These are phyloP conservation scores for Heliothis subflexa DNA, from an alignment of 1,140 invertebrate species.

Conservation along the genomic window DNA sequence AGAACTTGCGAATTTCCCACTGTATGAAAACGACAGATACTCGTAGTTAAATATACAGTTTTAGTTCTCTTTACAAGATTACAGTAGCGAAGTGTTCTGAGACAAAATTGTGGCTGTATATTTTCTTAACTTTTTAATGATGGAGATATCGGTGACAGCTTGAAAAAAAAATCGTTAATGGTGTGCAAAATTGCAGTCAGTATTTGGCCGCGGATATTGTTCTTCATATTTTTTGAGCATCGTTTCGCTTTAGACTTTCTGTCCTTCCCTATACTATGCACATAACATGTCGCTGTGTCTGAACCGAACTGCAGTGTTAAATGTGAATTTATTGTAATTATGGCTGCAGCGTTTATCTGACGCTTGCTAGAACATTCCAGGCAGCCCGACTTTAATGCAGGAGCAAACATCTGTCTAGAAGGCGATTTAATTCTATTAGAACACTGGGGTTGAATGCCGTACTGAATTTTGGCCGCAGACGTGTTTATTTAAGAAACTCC, in stretches of 20 bases:
- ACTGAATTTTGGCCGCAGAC: neutral
- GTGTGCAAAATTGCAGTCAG: too few species aligned
- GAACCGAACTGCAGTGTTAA: conserved; percentile 32
- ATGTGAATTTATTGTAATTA: conserved; percentile 46
- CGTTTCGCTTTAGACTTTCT: neutral
- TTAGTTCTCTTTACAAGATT: too few species aligned
- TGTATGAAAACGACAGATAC: neutral
- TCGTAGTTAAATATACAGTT: neutral
- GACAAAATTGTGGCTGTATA: too few species aligned
- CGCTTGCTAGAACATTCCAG: conserved; percentile 11
- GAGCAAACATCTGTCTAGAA: conserved; percentile 18
- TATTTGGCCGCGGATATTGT: neutral
- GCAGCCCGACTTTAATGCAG: conserved; percentile 17
- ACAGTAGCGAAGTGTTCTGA: too few species aligned
- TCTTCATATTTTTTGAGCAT: neutral
- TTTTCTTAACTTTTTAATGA: too few species aligned
- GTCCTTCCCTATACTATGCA: neutral
- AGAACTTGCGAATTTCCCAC: neutral
- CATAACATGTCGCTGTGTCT: conserved; percentile 27
- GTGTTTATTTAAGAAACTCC: neutral
- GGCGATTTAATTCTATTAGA: conserved; percentile 8
- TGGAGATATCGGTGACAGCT: too few species aligned
- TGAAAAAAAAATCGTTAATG: too few species aligned
- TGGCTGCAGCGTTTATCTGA: conserved; percentile 34
- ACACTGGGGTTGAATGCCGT: neutral